Base-by-base conservation (phyloP, 92 coral and sea anemone species). In the Parazoanthus atlanticus region DNA sequence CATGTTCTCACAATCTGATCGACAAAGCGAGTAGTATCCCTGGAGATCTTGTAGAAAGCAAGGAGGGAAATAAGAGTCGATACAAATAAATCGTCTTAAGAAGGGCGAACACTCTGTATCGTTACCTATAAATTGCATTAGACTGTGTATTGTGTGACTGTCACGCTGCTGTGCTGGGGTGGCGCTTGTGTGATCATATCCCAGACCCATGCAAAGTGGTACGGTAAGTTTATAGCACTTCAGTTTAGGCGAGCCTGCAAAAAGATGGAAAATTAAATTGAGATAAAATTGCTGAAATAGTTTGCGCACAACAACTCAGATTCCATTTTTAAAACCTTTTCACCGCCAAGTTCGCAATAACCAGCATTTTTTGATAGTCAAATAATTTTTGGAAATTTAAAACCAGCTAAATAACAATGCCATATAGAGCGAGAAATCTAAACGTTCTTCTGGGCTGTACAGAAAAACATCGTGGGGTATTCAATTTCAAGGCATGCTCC, bases 21-120 rank as follows among this genome's bases (percentile, higher is more conserved):
- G 85, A 65, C 85, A 81, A 19, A 81, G 33, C 5, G 85, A 81
- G 49, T 81, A 81, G 85, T 81, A 81, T 34, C 85, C 72, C 47
- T 31, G 85, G 41, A 41, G 32, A 41, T 81, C 72, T 81, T 65
- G 85, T 61, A 21, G 73, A 58, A 81, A 31, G 29, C 85, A 81
- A 9, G 85, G 85, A 81, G 19, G 25, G 26, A 56, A 81, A n/a
- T 32, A 81, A 25, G 54, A 17, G 1, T 81, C 74, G 26, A 65
- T 7, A 23, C 85, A 81, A 65, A 58, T 69, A 31, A 81, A 25
- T 8, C 85, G 85, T 21, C 40, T 81, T 12, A 81, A 61, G 49
- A 32, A 36, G 4, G 85, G 73, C 1, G 85, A 58, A 30, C 85
- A 81, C 15, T 33, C 46, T 0, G 85, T 32, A 38, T 61, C 85